A percentile compares a stretch with the other conserved stretches of the same genome.
Evolutionary conservation across 2,797 vertebrate genomes (phyloP).

Genomic region (Falco biarmicus): DNA sequence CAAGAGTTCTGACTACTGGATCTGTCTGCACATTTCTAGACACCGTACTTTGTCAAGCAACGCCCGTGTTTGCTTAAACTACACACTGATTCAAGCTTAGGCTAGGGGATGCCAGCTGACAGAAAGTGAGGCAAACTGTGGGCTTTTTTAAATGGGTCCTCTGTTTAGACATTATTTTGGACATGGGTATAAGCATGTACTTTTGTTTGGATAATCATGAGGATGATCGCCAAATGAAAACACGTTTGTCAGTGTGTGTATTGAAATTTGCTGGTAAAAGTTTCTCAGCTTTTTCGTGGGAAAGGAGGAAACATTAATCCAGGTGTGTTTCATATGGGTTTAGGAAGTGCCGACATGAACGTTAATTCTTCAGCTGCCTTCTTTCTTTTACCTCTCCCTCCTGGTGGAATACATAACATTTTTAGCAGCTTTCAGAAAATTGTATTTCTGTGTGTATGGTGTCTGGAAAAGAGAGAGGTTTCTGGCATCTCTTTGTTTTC

Average conservation of each 20-base stretch:
- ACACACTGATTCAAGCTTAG: background rate
- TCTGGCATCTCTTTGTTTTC: slow-evolving; percentile 61
- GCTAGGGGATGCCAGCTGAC: background rate
- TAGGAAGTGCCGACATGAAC: slow-evolving; percentile 1
- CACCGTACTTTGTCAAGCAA: background rate
- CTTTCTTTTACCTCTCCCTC: slow-evolving; percentile 14
- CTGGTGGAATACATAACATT: background rate
- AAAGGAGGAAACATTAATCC: background rate
- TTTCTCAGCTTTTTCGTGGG: background rate
- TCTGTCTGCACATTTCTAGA: background rate
- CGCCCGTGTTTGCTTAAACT: background rate
- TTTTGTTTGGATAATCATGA: slow-evolving; percentile 2
- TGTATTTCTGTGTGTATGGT: background rate
- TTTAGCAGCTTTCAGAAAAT: slow-evolving; percentile 39
- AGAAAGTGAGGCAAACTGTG: background rate
- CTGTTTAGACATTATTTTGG: slow-evolving; percentile 1
- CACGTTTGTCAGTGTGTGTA: background rate
- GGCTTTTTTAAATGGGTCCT: background rate
- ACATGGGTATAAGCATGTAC: background rate
- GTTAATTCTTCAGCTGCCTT: slow-evolving; percentile 18
- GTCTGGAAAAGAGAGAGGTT: background rate
- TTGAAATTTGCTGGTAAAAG: slow-evolving; percentile 10
- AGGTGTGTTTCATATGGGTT: background rate
- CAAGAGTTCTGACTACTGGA: background rate
- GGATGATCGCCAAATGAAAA: slow-evolving; percentile 34